Evolutionary conservation across 2,113 vertebrate species (phyloP).

Genomic region (Sciurus niger): DNA sequence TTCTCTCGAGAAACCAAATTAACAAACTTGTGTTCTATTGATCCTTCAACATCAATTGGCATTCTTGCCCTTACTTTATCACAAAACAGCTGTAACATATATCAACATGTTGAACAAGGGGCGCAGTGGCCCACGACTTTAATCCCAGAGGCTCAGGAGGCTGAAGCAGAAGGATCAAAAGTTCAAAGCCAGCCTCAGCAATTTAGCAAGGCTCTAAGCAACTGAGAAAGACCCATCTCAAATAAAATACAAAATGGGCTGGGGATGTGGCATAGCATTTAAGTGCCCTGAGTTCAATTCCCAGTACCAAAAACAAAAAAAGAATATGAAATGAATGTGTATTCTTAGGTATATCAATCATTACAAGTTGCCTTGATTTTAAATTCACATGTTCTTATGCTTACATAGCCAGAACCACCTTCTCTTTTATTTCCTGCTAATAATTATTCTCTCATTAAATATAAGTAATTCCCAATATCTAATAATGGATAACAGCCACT

Average conservation of each 20-base stretch:
- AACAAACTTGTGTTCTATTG: too few species aligned
- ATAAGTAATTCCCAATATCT: not conserved
- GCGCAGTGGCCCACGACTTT: too few species aligned
- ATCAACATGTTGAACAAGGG: too few species aligned
- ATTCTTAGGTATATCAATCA: not conserved
- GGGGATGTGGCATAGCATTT: too few species aligned
- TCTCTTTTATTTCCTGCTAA: not conserved
- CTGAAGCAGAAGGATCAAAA: too few species aligned
- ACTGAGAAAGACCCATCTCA: too few species aligned
- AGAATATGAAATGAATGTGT: not conserved
- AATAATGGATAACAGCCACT: not conserved
- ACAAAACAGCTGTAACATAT: not conserved
- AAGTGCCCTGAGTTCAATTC: too few species aligned
- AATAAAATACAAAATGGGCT: too few species aligned
- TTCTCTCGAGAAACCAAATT: too few species aligned
- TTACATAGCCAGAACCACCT: not conserved
- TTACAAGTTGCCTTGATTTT: not conserved
- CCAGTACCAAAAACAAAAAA: not conserved
- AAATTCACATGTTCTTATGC: not conserved
- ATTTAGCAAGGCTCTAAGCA: too few species aligned
- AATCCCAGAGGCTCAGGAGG: too few species aligned
- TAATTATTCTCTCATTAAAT: constrained; percentile 32
- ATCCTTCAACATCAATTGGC: not conserved
- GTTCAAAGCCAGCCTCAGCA: too few species aligned
- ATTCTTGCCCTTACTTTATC: not conserved